phyloP scores from a whole-genome alignment of 2,113 vertebrate genomes.

The Hyperoodon ampullatus region DNA sequence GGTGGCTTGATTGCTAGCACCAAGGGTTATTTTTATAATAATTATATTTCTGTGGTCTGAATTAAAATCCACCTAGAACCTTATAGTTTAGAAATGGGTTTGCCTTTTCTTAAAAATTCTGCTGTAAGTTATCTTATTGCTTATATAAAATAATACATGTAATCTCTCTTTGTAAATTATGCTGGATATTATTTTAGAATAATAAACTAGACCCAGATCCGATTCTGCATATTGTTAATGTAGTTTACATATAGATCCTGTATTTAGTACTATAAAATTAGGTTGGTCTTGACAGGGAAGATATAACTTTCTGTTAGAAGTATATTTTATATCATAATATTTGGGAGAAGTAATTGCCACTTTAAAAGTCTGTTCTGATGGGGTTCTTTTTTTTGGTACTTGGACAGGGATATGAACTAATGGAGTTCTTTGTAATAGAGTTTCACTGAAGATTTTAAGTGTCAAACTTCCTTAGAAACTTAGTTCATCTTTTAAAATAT shows the following conservation, averaged over 20 bases:
- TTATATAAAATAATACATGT: conserved; percentile 6
- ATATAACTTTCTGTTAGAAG: neutral
- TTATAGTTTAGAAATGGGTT: conserved; percentile 6
- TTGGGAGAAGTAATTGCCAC: conserved; percentile 29
- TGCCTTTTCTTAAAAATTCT: conserved; percentile 56
- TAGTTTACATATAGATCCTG: neutral
- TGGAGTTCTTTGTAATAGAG: neutral
- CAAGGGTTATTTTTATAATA: conserved; percentile 24
- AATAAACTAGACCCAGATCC: neutral
- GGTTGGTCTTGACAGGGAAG: neutral
- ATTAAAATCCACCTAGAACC: conserved; percentile 26
- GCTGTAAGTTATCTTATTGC: neutral
- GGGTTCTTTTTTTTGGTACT: neutral
- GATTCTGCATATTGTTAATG: neutral
- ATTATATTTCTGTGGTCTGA: neutral
- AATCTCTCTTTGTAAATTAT: neutral
- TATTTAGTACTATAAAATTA: neutral
- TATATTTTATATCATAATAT: conserved; percentile 2
- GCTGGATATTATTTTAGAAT: neutral
- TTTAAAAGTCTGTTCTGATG: neutral
- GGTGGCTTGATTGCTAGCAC: conserved; percentile 35
- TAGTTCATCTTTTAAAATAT: conserved; percentile 42
- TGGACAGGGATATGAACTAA: neutral
- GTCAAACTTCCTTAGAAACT: neutral
- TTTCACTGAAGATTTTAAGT: conserved; percentile 47